A percentile compares a stretch with the other conserved stretches of the same genome.
These are phyloP conservation scores for Drosophila sproati DNA, from an alignment of 1,140 invertebrate genomes.

Conservation along the genomic window DNA sequence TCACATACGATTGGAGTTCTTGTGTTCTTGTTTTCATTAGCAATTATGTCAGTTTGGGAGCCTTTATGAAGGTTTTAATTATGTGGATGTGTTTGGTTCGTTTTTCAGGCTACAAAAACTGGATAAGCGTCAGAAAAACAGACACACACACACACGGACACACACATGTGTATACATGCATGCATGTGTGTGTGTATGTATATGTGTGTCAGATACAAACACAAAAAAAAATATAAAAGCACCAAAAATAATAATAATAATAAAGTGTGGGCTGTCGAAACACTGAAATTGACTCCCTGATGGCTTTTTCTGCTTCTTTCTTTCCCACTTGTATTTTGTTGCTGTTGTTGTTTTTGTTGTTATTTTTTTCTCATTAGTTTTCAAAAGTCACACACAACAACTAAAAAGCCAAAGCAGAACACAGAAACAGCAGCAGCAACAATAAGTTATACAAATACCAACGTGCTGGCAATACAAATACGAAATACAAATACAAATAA, in stretches of 20 bases:
- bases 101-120: background rate
- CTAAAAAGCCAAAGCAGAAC: conserved; percentile 22
- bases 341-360: conserved; percentile 24
- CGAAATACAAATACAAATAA: conserved; percentile 80
- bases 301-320: conserved; percentile 26
- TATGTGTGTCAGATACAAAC: conserved; percentile 29
- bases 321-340: background rate
- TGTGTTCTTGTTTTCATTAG: background rate
- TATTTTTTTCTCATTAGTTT: conserved; percentile 20
- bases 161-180: background rate
- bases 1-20: background rate
- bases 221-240: conserved; percentile 1
- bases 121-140: conserved; percentile 40
- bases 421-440: conserved; percentile 2
- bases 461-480: conserved; percentile 76
- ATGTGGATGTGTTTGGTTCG: conserved; percentile 3
- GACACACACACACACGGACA: background rate
- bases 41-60: background rate
- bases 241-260: conserved; percentile 8
- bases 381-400: conserved; percentile 62
- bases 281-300: conserved; percentile 46
- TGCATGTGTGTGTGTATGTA: background rate
- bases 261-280: conserved; percentile 36
- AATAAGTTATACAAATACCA: conserved; percentile 73
- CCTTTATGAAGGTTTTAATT: conserved; percentile 21